Base-by-base conservation (phyloP, 2,888 invertebrate genomes). In the Andrena hattorfiana region DNA sequence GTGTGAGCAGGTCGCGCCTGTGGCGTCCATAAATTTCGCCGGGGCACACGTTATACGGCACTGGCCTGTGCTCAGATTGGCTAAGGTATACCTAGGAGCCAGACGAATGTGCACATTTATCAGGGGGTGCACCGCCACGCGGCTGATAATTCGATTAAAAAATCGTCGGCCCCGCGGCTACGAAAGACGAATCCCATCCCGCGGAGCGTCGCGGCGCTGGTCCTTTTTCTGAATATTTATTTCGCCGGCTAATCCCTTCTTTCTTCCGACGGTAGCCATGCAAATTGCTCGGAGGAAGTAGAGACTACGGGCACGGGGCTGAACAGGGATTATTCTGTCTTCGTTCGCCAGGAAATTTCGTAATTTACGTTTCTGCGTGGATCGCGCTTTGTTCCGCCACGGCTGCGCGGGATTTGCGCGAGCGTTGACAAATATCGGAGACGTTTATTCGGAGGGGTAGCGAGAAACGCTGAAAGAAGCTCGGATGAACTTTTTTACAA, bases 131-230 rank as follows among this genome's bases (percentile, higher is more conserved):
- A 59, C 32, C 54, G 67, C 74, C 42, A 35, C 28, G 67, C 32
- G 73, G 28, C 84, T 84, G 87, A 84, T 87, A 88, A 88, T 88
- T 87, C 88, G 86, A 87, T 87, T 82, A 88, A 87, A 88, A 84
- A 87, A 84, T 83, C 81, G 77, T 85, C 72, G 63, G 26, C 30
- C 42, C 42, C 32, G 30, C 10, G 28, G 35, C 23, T 30, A 69
- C 56, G 66, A 72, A 71, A 77, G 77, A 84, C 72, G 70, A 63
- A 71, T 77, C 64, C 8, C 56, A 8, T 49, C 30, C 8, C 20
- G 56, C 56, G 7, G 26, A 10, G 42, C 54, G 8, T 10, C 56
- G 28, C 8, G 13, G 2, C 20, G 10, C 16, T 64, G 51, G 35
- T 64, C 32, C 23, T 70, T 64, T 20, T 23, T 60, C 54, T 30